Evolutionary conservation across 2,888 invertebrate species (phyloP).

Genomic region (Drosophila limbata): DNA sequence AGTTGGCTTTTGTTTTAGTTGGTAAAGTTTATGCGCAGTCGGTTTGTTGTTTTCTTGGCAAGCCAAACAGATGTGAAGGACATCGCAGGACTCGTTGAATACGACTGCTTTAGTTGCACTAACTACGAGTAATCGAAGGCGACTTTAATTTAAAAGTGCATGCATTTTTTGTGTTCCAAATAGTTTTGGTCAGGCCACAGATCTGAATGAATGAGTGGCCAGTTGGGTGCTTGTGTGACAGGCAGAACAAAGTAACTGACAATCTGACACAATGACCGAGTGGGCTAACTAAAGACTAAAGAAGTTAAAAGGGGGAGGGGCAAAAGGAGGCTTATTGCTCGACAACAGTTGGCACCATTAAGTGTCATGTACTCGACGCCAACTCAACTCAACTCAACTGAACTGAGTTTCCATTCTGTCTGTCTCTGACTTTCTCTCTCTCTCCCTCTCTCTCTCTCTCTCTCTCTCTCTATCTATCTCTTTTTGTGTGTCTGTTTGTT

Average conservation of each 20-base stretch:
- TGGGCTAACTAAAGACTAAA: conserved; percentile 35
- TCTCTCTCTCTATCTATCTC: conserved; percentile 4
- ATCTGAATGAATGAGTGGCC: conserved; percentile 13
- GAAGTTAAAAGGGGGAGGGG: neutral
- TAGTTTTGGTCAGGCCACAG: conserved; percentile 18
- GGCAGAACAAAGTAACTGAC: conserved; percentile 35
- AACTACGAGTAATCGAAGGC: conserved; percentile 41
- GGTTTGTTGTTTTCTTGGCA: conserved; percentile 29
- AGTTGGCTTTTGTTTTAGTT: conserved; percentile 56
- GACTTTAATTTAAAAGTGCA: conserved; percentile 58
- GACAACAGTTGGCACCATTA: conserved; percentile 72
- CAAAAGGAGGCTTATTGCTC: conserved; percentile 53
- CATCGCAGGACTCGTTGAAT: neutral
- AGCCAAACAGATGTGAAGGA: conserved; percentile 17
- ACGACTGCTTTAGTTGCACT: conserved; percentile 22
- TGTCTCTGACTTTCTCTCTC: conserved; percentile 17
- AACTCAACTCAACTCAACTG: conserved; percentile 38
- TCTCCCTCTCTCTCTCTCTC: conserved; percentile 16
- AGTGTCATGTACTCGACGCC: conserved; percentile 63
- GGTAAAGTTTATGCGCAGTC: conserved; percentile 33
- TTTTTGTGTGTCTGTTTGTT: conserved; percentile 22
- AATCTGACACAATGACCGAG: conserved; percentile 70
- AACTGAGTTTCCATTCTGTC: conserved; percentile 30
- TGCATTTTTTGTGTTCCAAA: conserved; percentile 38
- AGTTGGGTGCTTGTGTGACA: conserved; percentile 1